Evolutionary conservation across 1,140 invertebrate species (phyloP), one percentile per base, ranked within the genome.

Genomic region (Maconellicoccus hirsutus): DNA sequence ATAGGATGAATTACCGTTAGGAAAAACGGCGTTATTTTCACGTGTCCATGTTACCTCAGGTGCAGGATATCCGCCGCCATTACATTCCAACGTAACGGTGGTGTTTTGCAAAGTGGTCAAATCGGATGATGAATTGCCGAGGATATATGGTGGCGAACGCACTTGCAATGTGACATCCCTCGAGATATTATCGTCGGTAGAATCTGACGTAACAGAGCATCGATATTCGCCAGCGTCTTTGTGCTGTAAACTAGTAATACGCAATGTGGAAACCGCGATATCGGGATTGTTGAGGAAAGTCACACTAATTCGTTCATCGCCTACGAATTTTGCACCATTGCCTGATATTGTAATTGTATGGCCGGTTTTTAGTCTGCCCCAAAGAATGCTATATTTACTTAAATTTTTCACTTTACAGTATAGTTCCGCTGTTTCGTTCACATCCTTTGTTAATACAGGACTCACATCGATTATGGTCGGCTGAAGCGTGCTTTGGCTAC

Each of bases 221-320:
- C 82, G 78, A 74, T 83, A 83, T 23, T 77, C 75, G 6, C 82
- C 82, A 22, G 79, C 80, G 76, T 83, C 82, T 26, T 79, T 81
- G 72, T 84, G 82, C 76, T 83, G 82, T 19, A 83, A 77, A 75
- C 83, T 81, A 71, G 79, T 81, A 16, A 82, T 81, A 76, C 92
- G 89, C 59, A 94, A 79, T 25, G 87, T 87, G 75, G 12, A 8
- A 52, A 16, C 4, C 3, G 42, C n/a, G n/a, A 19, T 52, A 33
- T 33, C 29, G 29, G 29, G 3, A n/a, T n/a, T n/a, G 33, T 52
- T 52, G 10, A 16, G 33, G 6, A 38, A 38, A 7, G 14, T 7
- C 6, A 52, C 42, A 16, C 2, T 52, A 16, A 52, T 52, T 52
- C 42, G 42, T 2, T 14, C 12, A 52, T 52, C 42, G 2, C 3